These are phyloP conservation scores for Corydoras maculifer DNA, from an alignment of 2,113 vertebrate genomes.

Conservation along the genomic window DNA sequence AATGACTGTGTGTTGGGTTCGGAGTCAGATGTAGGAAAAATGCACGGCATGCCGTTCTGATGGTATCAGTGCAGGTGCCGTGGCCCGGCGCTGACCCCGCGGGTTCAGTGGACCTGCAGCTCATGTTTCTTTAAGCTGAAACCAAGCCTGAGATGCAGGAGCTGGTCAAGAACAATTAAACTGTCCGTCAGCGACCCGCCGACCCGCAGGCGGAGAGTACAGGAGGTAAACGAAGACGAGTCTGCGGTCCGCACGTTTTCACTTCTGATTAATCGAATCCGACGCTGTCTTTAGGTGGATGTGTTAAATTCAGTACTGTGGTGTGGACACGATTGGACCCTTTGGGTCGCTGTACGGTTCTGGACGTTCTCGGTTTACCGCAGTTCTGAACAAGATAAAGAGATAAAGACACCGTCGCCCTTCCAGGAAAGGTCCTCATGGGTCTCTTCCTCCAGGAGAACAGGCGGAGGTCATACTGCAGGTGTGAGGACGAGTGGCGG, in stretches of 20 bases:
- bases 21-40: conserved; percentile 61
- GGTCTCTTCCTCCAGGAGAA: no score
- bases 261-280: no score
- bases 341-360: no score
- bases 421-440: no score
- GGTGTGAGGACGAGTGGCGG: no score
- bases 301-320: no score
- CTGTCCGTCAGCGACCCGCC: conserved; percentile 59
- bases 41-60: conserved; percentile 58
- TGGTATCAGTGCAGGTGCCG: conserved; percentile 61
- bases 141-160: conserved; percentile 62
- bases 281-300: no score
- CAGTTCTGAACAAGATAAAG: no score
- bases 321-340: no score
- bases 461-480: no score
- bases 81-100: conserved; percentile 64
- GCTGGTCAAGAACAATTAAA: conserved; percentile 71
- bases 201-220: conserved; percentile 34
- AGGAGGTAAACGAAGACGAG: conserved; percentile 19
- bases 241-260: background rate
- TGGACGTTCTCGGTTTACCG: no score
- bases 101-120: conserved; percentile 45
- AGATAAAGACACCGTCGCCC: no score
- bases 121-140: conserved; percentile 66
- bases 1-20: conserved; percentile 41